Base-by-base conservation (phyloP, 1,140 invertebrate genomes). In the Drosophila sucinea region DNA sequence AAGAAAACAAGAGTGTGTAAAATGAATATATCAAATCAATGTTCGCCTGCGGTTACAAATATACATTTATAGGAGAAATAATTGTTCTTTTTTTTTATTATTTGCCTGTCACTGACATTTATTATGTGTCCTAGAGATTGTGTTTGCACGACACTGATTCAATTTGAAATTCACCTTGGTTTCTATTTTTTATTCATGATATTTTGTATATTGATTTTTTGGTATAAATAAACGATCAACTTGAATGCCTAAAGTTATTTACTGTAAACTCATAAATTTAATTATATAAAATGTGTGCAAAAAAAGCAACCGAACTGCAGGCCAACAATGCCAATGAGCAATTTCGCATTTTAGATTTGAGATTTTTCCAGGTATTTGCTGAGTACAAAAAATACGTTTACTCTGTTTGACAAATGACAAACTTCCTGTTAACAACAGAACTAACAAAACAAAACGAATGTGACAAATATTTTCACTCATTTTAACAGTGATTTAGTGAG, bases 391-490 rank as follows among this genome's bases (percentile, higher is more conserved):
- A 84, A 70, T 62, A 17, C 65, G 62, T 51, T 68, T 68, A 54
- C 57, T 17, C 17, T 71, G 62, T 81, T 81, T 85, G 81, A 84
- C 77, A 84, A 85, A 84, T 84, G 81, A 69, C 73, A 54, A 51
- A 65, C 60, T 84, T 84, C 77, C 81, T 73, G 69, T 77, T 66
- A 73, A 55, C 60, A 47, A 47, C 35, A 68, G 44, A 38, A 17
- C 35, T 27, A 51, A 11, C 47, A 60, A 41, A 35, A 27, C 10
- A 62, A 66, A 17, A 5, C 29, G 10, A 41, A 32, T 29, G 23
- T 25, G 44, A 47, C 72, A 75, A 57, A 75, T 62, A 61, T 72
- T 75, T 75, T 56, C 57, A 47, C 7, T 3, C 57, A 68, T 47
- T 51, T 47, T 5, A 60, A 56, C 64, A 75, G 57, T 67, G 11